Percentiles rank a stretch among this genome's conserved stretches.
These are phyloP conservation scores for Penaeus chinensis DNA, from an alignment of 1,140 invertebrate genomes.

Conservation along the genomic window DNA sequence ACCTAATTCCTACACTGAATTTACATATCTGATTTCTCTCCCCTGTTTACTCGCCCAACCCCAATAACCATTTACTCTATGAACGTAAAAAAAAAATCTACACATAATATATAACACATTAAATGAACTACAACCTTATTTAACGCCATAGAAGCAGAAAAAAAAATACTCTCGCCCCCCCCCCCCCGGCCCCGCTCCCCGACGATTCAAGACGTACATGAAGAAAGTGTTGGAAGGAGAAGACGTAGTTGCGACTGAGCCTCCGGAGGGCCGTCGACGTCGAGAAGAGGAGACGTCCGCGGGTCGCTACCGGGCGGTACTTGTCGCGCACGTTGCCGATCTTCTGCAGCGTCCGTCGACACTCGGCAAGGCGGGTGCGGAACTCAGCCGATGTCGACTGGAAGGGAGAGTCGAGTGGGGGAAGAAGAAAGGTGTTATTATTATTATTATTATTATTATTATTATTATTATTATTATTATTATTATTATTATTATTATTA, in stretches of 20 bases:
- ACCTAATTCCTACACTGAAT: too few relatives aligned
- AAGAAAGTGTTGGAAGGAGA: conserved; percentile 61
- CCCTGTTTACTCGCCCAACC: background rate
- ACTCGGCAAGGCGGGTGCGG: conserved; percentile 55
- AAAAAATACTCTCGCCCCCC: background rate
- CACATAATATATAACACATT: too few relatives aligned
- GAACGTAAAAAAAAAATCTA: background rate
- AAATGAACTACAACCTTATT: too few relatives aligned
- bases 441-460: too few relatives aligned
- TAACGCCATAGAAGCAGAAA: background rate
- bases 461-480: too few relatives aligned
- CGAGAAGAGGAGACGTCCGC: conserved; percentile 58
- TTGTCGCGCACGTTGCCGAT: conserved; percentile 63
- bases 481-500: too few relatives aligned
- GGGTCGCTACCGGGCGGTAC: conserved; percentile 59
- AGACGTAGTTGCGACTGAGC: conserved; percentile 51
- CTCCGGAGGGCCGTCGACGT: conserved; percentile 46
- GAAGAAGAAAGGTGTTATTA: background rate
- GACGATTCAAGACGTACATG: conserved; percentile 27
- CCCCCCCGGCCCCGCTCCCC: background rate
- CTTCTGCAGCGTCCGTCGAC: conserved; percentile 59
- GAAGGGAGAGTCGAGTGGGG: background rate
- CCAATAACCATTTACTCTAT: background rate
- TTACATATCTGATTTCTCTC: background rate
- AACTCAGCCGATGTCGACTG: conserved; percentile 62